Evolutionary conservation across 2,113 vertebrate genomes (phyloP), one percentile per base, ranked within the genome.

Genomic region (Edolisoma coerulescens): DNA sequence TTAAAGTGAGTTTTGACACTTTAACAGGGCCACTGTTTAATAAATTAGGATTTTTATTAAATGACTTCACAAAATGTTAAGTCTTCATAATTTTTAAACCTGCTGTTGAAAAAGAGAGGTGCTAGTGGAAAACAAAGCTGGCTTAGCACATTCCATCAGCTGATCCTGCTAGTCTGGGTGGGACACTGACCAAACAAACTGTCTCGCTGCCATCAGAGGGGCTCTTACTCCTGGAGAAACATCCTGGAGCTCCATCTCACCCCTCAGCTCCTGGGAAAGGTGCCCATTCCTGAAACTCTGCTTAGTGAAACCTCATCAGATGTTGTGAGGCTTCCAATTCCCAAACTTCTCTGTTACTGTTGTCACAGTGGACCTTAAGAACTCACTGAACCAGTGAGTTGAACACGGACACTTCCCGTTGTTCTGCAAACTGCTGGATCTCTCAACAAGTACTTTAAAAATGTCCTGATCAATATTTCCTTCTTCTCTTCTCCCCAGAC

Each of bases 21-120:
- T 96, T 33, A 81, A 87, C 84, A 92, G 18, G 50, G 7, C 32
- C 23, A 32, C 70, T 93, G 91, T 89, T 94, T 89, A 96, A 96
- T 87, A 93, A 95, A 95, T 96, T 60, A 90, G 54, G 6, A 32
- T 74, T 96, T 96, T 95, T 89, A 95, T 93, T 95, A 90, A 93
- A 89, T 81, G 64, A 28, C 53, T 94, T 94, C 90, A 84, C 53
- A 84, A 90, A 96, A 89, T 26, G 53, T 10, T 94, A 85, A 57
- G 28, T 57, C 89, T 91, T 90, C 61, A 20, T 95, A 57, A 74
- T 93, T 96, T 95, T 89, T 91, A 86, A 95, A 77, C 60, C 53
- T 87, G 61, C 89, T 95, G 90, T 82, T 95, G 78, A 82, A 95
- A 96, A 95, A 88, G 54, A 80, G 63, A 93, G 27, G 71, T 87